A percentile compares a stretch with the other conserved stretches of the same genome.
Conservation (phyloP, 2,888 invertebrate species). For the Pseudoips prasinana region DNA sequence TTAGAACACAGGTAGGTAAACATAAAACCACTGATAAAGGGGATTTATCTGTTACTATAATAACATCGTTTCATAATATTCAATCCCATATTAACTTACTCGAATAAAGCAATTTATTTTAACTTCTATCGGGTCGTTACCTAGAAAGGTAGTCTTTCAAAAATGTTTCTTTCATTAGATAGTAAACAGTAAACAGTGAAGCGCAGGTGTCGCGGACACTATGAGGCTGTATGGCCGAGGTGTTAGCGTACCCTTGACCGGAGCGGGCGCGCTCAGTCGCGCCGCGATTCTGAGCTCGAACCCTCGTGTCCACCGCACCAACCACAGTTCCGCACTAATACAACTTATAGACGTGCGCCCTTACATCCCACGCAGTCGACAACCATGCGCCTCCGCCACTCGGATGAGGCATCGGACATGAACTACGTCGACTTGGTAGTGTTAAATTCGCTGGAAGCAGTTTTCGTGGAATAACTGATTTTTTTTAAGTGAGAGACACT, state of each 20-base stretch:
- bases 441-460: slow-evolving; percentile 15
- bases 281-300: slow-evolving; percentile 60
- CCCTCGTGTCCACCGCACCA: slow-evolving; percentile 51
- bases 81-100: no score
- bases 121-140: no score
- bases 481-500: slow-evolving; percentile 32
- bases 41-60: no score
- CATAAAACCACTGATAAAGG: no score
- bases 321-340: background rate
- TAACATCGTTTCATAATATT: no score
- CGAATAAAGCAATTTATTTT: no score
- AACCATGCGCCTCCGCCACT: slow-evolving; percentile 53
- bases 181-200: no score
- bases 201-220: no score
- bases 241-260: slow-evolving; percentile 65
- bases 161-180: no score
- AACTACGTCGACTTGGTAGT: slow-evolving; percentile 12
- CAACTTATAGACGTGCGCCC: slow-evolving; percentile 10
- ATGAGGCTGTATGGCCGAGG: slow-evolving; percentile 28
- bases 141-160: no score
- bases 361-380: slow-evolving; percentile 41
- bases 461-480: slow-evolving; percentile 35
- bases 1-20: no score
- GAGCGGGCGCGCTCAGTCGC: slow-evolving; percentile 59
- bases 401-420: slow-evolving; percentile 26